Conservation (phyloP, 2,888 invertebrate species). For the Invenusta paracnida region DNA sequence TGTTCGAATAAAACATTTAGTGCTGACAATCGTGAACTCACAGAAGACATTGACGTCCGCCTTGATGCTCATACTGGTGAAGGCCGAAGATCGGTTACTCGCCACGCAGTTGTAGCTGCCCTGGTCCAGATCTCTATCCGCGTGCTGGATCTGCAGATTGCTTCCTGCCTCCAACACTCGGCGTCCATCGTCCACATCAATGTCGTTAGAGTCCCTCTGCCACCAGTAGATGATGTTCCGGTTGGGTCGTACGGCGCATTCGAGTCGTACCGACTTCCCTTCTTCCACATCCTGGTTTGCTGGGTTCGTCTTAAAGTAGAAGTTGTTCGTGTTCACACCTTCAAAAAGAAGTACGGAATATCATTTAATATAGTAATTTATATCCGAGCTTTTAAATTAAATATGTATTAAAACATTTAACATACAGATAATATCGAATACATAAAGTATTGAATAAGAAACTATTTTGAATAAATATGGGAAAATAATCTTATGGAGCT, state of each 20-base stretch:
- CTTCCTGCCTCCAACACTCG: not conserved
- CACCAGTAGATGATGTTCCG: conserved; percentile 14
- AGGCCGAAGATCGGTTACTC: not conserved
- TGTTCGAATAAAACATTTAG: no score
- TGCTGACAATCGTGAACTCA: conserved; percentile 1
- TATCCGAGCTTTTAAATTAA: not conserved
- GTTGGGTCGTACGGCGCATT: conserved; percentile 26
- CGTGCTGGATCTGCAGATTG: not conserved
- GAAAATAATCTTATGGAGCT: no score
- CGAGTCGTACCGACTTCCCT: not conserved
- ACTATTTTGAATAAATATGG: no score
- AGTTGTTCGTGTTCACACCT: conserved; percentile 1
- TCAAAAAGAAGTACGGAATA: not conserved
- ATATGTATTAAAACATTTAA: not conserved
- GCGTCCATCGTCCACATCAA: not conserved
- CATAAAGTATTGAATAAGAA: no score
- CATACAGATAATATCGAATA: not conserved
- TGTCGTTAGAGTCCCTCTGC: not conserved
- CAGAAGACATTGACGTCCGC: conserved; percentile 20
- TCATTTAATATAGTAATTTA: no score
- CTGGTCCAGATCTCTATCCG: conserved; percentile 1
- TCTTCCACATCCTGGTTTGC: conserved; percentile 30
- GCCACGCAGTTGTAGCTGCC: conserved; percentile 27
- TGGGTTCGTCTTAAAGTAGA: conserved; percentile 24
- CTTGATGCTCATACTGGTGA: not conserved